Evolutionary conservation across 37 sponge, comb jelly and placozoan species (phyloP).

Genomic region (Chondrosia reniformis): DNA sequence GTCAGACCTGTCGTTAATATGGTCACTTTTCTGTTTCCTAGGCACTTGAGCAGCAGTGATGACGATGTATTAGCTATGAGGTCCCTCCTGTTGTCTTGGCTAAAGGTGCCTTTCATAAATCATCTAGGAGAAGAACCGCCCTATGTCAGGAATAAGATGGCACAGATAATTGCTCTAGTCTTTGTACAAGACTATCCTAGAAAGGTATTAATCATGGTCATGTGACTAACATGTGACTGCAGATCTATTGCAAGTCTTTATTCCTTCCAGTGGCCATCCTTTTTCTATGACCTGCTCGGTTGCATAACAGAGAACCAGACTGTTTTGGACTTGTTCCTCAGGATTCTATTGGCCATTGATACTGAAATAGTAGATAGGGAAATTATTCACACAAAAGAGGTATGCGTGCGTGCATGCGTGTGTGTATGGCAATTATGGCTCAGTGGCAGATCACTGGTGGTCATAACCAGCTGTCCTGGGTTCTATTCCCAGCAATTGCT

Average conservation of each 20-base stretch:
- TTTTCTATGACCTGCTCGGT: constrained; percentile 70
- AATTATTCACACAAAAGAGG: constrained; percentile 61
- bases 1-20: too few relatives aligned
- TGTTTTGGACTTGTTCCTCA: constrained; percentile 66
- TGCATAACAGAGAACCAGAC: constrained; percentile 22
- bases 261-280: constrained; percentile 65
- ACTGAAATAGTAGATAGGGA: constrained; percentile 77
- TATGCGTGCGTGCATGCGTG: too few relatives aligned
- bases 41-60: constrained; percentile 42
- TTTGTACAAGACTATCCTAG: constrained; percentile 74
- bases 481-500: too few relatives aligned
- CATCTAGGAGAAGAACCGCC: neutral
- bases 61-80: constrained; percentile 53
- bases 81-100: constrained; percentile 56
- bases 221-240: neutral
- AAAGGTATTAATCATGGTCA: constrained; percentile 31
- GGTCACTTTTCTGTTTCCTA: too few relatives aligned
- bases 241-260: neutral
- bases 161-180: constrained; percentile 57
- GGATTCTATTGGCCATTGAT: constrained; percentile 75
- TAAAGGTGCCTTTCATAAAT: constrained; percentile 25
- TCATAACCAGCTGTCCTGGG: too few relatives aligned
- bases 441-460: too few relatives aligned
- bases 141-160: constrained; percentile 77
- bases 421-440: too few relatives aligned